Conservation (phyloP, 2,797 vertebrate genomes). For the Poecilia gillii region DNA sequence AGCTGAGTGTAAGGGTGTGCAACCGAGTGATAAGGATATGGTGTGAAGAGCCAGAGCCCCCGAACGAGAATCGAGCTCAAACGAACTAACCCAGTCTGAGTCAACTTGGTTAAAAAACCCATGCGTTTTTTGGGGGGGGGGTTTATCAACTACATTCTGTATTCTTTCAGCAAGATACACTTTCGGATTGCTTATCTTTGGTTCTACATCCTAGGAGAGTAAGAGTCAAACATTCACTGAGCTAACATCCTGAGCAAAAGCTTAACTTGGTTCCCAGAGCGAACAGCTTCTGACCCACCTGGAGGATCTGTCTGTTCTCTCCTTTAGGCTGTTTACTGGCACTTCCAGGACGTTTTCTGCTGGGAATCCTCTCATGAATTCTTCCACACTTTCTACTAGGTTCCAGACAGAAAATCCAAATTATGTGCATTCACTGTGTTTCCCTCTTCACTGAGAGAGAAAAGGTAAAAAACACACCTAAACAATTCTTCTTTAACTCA, state of each 20-base stretch:
- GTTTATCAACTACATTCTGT: not conserved
- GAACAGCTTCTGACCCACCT: not conserved
- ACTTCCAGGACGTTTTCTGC: not conserved
- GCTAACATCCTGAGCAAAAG: not conserved
- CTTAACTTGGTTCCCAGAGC: not conserved
- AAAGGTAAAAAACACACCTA: too few species aligned
- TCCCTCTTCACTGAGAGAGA: too few species aligned
- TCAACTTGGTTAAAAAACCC: not conserved
- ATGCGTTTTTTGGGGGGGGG: too few species aligned
- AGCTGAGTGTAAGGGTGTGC: not conserved
- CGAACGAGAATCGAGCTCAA: too few species aligned
- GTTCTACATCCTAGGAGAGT: not conserved
- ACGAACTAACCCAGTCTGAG: not conserved
- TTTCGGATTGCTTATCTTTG: not conserved
- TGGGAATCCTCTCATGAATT: not conserved
- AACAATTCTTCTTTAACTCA: too few species aligned
- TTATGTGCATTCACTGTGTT: not conserved
- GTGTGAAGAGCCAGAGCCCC: not conserved
- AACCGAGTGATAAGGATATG: not conserved
- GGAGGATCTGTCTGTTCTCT: not conserved
- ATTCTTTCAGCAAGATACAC: not conserved
- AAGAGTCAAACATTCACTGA: not conserved
- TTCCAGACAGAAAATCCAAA: not conserved
- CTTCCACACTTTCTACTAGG: not conserved
- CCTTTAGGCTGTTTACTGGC: not conserved